Conservation (phyloP, 2,113 vertebrate species). For the Ictalurus punctatus region DNA sequence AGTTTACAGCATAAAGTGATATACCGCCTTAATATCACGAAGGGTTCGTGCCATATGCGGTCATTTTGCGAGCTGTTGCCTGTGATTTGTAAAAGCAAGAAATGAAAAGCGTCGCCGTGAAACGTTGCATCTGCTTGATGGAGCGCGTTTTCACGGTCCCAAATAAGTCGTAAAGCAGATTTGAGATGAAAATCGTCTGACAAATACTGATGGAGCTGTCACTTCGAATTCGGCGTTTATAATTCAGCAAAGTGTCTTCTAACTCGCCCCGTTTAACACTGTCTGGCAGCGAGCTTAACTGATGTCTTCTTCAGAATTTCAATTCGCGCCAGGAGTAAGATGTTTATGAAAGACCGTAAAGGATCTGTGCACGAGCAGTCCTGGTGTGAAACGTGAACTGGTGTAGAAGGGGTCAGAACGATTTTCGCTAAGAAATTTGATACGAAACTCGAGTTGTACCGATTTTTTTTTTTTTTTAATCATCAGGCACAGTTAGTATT, state of each 20-base stretch:
- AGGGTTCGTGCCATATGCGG: background rate
- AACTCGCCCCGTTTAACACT: conserved; percentile 23
- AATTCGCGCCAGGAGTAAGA: background rate
- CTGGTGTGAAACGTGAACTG: background rate
- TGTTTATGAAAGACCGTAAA: background rate
- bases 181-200: conserved; percentile 31
- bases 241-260: conserved; percentile 33
- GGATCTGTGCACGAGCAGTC: background rate
- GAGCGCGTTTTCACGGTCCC: background rate
- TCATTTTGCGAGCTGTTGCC: conserved; percentile 1
- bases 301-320: conserved; percentile 23
- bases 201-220: conserved; percentile 43
- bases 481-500: too few relatives aligned
- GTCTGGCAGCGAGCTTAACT: conserved; percentile 6
- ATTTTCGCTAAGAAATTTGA: too few relatives aligned
- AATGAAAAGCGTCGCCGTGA: conserved; percentile 5
- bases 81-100: conserved; percentile 11
- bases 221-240: conserved; percentile 33
- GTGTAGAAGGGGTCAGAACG: background rate
- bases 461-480: too few relatives aligned
- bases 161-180: conserved; percentile 6
- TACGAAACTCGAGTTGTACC: too few relatives aligned
- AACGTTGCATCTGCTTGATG: background rate
- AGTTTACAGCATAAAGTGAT: conserved; percentile 24
- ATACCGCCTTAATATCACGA: conserved; percentile 11